Percentiles rank a stretch among this genome's conserved stretches.
These are phyloP conservation scores for Elysia crispata DNA, from an alignment of 2,888 invertebrate species.

Conservation along the genomic window DNA sequence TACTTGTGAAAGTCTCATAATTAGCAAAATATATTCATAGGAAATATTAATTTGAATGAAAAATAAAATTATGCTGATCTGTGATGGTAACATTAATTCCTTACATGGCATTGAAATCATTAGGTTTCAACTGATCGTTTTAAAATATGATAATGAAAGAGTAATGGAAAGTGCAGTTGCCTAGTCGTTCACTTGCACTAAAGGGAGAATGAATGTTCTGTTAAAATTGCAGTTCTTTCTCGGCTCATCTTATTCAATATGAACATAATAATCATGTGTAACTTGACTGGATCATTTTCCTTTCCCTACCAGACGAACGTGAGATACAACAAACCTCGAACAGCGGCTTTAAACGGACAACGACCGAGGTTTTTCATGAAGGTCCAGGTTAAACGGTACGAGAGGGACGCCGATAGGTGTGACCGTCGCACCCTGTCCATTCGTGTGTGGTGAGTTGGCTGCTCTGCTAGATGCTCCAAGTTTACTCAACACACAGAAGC, in stretches of 20 bases:
- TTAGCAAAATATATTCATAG: no score
- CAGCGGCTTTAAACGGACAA: constrained; percentile 47
- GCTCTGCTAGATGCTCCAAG: background rate
- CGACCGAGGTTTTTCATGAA: constrained; percentile 60
- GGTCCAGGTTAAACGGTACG: constrained; percentile 53
- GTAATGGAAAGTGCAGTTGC: no score
- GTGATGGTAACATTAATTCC: no score
- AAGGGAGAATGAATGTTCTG: no score
- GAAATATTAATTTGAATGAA: no score
- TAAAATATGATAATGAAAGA: background rate
- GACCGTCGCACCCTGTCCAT: constrained; percentile 61
- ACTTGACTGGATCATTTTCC: background rate
- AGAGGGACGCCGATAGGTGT: constrained; percentile 57
- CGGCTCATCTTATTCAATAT: background rate
- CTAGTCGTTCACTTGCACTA: no score
- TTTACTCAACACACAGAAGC: background rate
- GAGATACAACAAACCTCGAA: constrained; percentile 64
- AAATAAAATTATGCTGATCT: no score
- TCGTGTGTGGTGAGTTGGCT: constrained; percentile 63
- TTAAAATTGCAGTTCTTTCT: background rate
- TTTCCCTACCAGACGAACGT: constrained; percentile 63
- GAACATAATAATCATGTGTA: background rate
- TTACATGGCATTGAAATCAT: no score
- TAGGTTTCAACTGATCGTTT: background rate
- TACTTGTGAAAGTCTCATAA: no score